Percentiles rank a stretch among this genome's conserved stretches.
Conservation (phyloP, 30 jellyfish, hydroid and myxozoan genomes). For the Aurelia sp. region DNA sequence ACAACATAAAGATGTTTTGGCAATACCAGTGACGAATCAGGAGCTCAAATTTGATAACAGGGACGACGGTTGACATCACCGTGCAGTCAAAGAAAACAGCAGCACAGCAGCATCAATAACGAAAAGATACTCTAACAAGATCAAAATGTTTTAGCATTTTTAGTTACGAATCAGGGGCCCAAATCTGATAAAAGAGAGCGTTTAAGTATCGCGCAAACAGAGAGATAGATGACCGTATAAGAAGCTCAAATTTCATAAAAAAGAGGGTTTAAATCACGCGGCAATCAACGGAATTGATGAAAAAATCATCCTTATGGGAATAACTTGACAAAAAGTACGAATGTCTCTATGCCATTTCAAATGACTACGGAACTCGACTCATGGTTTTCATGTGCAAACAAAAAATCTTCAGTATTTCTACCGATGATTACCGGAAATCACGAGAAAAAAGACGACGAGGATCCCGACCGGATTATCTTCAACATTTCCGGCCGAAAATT, state of each 20-base stretch:
- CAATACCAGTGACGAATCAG: too few relatives aligned
- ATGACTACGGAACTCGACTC: conserved; percentile 81
- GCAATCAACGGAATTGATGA: neutral
- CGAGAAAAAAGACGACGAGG: conserved; percentile 45
- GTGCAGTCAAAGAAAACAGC: neutral
- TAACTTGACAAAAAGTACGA: neutral
- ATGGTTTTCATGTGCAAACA: conserved; percentile 87
- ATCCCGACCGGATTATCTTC: conserved; percentile 47
- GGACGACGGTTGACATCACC: neutral
- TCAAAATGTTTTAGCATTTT: too few relatives aligned
- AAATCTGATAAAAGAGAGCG: too few relatives aligned
- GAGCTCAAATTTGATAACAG: neutral
- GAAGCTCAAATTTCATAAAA: neutral
- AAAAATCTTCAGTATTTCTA: conserved; percentile 84
- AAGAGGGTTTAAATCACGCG: neutral
- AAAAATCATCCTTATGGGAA: neutral
- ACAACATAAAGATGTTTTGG: too few relatives aligned
- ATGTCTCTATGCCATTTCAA: conserved; percentile 59
- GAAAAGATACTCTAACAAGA: too few relatives aligned
- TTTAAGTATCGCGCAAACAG: too few relatives aligned
- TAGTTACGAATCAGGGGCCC: too few relatives aligned
- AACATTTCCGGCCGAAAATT: conserved; percentile 94
- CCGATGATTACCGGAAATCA: conserved; percentile 59
- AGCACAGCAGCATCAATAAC: too few relatives aligned
- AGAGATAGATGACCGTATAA: too few relatives aligned